Evolutionary conservation across 2,113 vertebrate species (phyloP), one percentile per base, ranked within the genome.

Genomic region (Otolemur garnettii): DNA sequence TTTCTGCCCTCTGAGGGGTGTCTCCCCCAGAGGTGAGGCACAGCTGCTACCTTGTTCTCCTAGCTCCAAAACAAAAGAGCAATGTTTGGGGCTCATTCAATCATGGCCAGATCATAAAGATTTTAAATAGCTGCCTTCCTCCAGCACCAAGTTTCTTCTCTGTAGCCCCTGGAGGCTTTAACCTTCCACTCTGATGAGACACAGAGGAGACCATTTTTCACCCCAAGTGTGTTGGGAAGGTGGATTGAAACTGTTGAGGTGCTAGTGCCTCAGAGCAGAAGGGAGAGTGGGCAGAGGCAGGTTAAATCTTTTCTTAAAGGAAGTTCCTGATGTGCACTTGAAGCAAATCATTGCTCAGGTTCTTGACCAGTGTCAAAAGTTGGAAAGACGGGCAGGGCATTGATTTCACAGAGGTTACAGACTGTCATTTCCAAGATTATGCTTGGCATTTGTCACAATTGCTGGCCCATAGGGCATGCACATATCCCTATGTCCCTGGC

Each of bases 71-170:
- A 22, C 55, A 30, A 74, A 71, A 50, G 38, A 64, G 7, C 6
- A 30, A 38, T 42, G 0, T 10, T 3, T 45, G 4, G 1, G 68
- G 30, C 55, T 33, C 30, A 6, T 59, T 22, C 8, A 4, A 19
- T 55, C 13, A 9, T 5, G 30, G 81, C 21, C n/a, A 21, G 12
- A 38, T 42, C 18, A 21, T 21, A 35, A 24, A 64, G 45, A 77
- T 78, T 50, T 18, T 60, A 69, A 0, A 13, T 21, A 53, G 19
- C 71, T 10, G 13, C 38, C 26, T 53, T 10, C 19, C 35, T 24
- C n/a, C 3, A 11, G 45, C 60, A 26, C 7, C 12, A 17, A 22
- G 5, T 64, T 45, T 28, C 18, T 33, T 64, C 13, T 55, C 2
- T 13, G 10, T 24, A 45, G 19, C 50, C 33, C 11, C n/a, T 19